Conservation (phyloP, 53 echinoderm and acorn worm species). For the Astropecten irregularis region DNA sequence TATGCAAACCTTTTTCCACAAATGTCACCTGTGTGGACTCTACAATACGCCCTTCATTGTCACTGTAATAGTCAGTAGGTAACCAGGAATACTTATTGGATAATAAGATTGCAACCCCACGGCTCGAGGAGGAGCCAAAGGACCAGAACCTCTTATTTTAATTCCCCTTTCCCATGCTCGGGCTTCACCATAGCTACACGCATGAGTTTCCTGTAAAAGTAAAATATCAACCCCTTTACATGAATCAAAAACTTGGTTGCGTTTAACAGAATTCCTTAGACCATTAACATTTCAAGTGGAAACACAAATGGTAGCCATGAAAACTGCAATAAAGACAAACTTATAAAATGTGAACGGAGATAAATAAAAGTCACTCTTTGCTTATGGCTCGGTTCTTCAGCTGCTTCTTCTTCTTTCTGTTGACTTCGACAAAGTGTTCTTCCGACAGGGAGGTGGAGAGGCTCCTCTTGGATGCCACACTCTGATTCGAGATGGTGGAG, state of each 20-base stretch:
- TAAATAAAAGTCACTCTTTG: background rate
- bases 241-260: background rate
- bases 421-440: too few species aligned
- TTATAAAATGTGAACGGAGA: background rate
- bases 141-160: background rate
- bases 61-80: background rate
- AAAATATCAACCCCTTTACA: background rate
- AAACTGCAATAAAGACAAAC: background rate
- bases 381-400: too few species aligned
- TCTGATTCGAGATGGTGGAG: too few species aligned
- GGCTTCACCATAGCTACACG: background rate
- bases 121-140: background rate
- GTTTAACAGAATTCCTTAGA: background rate
- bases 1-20: background rate
- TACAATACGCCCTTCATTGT: too few species aligned
- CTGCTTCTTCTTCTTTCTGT: too few species aligned
- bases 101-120: background rate
- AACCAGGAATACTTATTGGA: background rate
- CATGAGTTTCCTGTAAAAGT: slow-evolving; percentile 4
- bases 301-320: background rate
- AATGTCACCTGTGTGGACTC: too few species aligned
- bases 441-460: background rate
- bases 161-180: slow-evolving; percentile 3
- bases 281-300: background rate
- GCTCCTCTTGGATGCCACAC: background rate